Evolutionary conservation across 2,888 invertebrate genomes (phyloP), one percentile per base, ranked within the genome.

Genomic region (Drosophila subsilvestris): DNA sequence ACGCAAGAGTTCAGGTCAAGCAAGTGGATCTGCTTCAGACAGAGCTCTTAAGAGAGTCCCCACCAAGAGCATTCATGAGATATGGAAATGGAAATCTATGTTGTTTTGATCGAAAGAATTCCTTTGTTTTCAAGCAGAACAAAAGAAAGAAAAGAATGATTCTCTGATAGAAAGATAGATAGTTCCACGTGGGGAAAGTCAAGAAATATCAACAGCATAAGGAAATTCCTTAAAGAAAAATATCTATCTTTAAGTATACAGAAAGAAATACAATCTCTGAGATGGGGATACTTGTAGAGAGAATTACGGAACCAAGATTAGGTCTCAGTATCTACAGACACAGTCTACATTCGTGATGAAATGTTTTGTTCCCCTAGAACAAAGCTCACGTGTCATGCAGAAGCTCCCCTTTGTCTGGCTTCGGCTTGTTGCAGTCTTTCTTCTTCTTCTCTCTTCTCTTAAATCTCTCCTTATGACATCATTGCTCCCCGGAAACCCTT

Each of bases 1-100:
- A 9, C 18, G 32, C 6, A 5, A 45, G 45, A 48, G 22, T 32
- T 53, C 48, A 27, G 32, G 54, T 49, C 51, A 54, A 54, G 65
- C 51, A 54, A 54, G 65, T 58, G 49, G 37, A 37, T n/a, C 14
- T 27, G 45, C 12, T 6, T 10, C 9, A 14, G 20, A n/a, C n/a
- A 57, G 20, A 29, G 58, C 18, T 55, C 32, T 55, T 20, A 10
- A 18, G 25, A 29, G 20, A 51, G 43, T 22, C 22, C 18, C 3
- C n/a, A 29, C 2, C 6, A 1, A 20, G 9, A 22, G 22, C n/a
- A 12, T 57, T 29, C 7, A 12, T 12, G 37, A 6, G 37, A 14
- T 5, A 37, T 37, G 14, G 2, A 6, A 5, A 14, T 14, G 14
- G 14, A 37, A 37, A 37, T 37, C 14, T 37, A 37, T 37, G 37